A percentile compares a stretch with the other conserved stretches of the same genome.
Evolutionary conservation across 1,140 invertebrate genomes (phyloP).

Genomic region (Helicorthomorpha holstii): DNA sequence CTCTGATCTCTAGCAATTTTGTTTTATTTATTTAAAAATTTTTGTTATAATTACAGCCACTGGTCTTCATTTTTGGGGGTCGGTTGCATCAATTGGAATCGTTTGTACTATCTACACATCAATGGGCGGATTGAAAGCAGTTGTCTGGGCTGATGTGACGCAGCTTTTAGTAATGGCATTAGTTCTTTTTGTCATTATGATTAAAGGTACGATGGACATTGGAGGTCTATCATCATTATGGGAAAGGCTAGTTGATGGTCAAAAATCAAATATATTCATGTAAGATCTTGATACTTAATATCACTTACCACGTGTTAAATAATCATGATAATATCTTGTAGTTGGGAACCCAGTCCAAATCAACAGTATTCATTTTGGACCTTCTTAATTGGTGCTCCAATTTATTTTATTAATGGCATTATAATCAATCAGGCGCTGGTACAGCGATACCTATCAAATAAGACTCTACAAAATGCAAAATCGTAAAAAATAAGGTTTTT

Average conservation of each 20-base stretch:
- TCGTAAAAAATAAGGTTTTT: background rate
- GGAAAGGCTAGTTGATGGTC: constrained; percentile 40
- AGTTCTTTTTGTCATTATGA: constrained; percentile 9
- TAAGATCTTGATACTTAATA: constrained; percentile 21
- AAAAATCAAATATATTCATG: constrained; percentile 49
- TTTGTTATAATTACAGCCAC: background rate
- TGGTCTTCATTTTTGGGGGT: background rate
- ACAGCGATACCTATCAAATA: background rate
- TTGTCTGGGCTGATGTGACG: constrained; percentile 29
- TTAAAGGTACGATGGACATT: constrained; percentile 13
- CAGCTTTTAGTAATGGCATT: constrained; percentile 27
- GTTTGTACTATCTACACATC: background rate
- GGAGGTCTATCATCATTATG: constrained; percentile 38
- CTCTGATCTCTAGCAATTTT: constrained; percentile 2
- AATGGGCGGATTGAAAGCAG: constrained; percentile 30
- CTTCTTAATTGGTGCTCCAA: background rate
- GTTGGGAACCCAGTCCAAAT: background rate
- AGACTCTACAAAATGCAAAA: background rate
- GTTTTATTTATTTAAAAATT: background rate
- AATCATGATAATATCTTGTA: background rate
- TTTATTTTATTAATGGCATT: background rate
- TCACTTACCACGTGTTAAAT: background rate
- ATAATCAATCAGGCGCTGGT: background rate
- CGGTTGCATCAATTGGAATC: background rate
- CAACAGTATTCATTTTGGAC: background rate